Percentiles rank a stretch among this genome's conserved stretches.
These are phyloP conservation scores for Dioctria linearis DNA, from an alignment of 2,888 invertebrate species.

Conservation along the genomic window DNA sequence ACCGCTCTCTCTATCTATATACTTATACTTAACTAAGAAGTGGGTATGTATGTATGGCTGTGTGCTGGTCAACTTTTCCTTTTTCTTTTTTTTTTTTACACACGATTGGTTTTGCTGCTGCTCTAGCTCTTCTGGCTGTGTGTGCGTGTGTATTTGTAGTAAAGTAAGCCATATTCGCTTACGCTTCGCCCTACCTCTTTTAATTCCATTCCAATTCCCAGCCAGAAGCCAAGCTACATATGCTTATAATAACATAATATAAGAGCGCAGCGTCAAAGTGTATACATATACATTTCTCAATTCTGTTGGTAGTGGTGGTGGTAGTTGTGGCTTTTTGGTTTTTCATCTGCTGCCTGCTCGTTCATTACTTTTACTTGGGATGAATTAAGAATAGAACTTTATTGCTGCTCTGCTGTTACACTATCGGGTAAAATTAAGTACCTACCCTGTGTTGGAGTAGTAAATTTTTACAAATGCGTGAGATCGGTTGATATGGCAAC, in stretches of 20 bases:
- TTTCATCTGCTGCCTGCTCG: neutral
- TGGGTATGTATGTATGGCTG: neutral
- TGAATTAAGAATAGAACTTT: constrained; percentile 27
- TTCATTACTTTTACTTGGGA: constrained; percentile 13
- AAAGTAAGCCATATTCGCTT: neutral
- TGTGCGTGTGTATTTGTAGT: neutral
- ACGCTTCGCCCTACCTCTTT: neutral
- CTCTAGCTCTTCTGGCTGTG: neutral
- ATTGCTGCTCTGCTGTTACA: constrained; percentile 32
- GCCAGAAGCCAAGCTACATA: too few species aligned
- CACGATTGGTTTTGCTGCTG: constrained; percentile 1
- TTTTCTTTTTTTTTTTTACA: constrained; percentile 11
- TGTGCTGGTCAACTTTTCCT: constrained; percentile 27
- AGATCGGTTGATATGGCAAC: too few species aligned
- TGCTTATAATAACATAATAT: neutral
- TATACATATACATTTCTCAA: neutral
- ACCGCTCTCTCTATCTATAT: neutral
- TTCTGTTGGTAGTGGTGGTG: neutral
- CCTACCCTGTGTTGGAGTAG: too few species aligned
- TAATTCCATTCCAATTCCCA: neutral
- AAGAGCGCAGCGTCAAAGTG: neutral
- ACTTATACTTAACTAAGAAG: too few species aligned
- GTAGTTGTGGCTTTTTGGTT: neutral
- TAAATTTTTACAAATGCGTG: too few species aligned
- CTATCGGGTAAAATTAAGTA: constrained; percentile 1